These are phyloP conservation scores for Sitobion miscanthi DNA, from an alignment of 1,140 invertebrate species.

Conservation along the genomic window DNA sequence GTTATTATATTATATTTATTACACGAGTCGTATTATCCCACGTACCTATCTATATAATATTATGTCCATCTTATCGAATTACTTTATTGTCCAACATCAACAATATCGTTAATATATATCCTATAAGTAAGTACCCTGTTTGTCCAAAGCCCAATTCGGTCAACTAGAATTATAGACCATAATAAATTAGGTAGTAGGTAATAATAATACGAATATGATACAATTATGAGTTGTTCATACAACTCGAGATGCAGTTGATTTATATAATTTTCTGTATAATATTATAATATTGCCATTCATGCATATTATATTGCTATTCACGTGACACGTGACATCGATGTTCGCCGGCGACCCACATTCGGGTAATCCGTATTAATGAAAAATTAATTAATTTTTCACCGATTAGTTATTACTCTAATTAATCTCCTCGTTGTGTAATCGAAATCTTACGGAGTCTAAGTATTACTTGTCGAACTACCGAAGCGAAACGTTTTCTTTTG, in stretches of 20 bases:
- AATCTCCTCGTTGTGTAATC: background rate
- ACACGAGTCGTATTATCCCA: too few relatives aligned
- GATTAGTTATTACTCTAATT: background rate
- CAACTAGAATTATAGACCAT: background rate
- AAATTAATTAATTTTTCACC: background rate
- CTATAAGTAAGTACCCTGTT: background rate
- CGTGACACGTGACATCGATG: background rate
- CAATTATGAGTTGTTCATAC: background rate
- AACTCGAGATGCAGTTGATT: background rate
- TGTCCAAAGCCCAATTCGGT: background rate
- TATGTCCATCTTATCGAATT: too few relatives aligned
- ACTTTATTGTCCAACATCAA: too few relatives aligned
- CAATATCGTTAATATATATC: too few relatives aligned
- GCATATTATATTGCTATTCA: background rate
- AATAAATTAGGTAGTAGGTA: background rate
- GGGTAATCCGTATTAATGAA: background rate
- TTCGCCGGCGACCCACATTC: background rate
- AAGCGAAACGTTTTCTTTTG: constrained; percentile 23
- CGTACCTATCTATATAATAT: too few relatives aligned
- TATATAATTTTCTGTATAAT: background rate
- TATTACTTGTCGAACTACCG: background rate
- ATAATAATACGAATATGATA: background rate
- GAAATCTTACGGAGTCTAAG: background rate
- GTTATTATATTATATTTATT: too few relatives aligned
- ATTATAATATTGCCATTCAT: background rate